phyloP scores from a whole-genome alignment of 2,113 vertebrate genomes.

The Pseudorasbora parva region DNA sequence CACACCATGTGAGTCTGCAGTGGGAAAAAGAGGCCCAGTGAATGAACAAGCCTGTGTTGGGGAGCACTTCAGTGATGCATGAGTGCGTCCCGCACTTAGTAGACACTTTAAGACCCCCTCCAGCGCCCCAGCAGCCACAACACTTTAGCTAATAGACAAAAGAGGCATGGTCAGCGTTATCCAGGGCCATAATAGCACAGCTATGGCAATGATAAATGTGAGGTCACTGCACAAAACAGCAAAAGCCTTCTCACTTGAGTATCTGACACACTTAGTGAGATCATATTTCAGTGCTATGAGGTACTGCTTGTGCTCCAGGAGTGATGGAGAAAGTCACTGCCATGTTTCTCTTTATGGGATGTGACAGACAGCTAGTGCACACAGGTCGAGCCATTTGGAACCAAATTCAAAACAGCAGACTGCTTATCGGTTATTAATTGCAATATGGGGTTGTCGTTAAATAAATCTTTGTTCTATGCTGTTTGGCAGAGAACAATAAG shows the following conservation, averaged over 20 bases:
- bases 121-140: conserved; percentile 65
- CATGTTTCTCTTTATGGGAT: conserved; percentile 10
- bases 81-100: conserved; percentile 67
- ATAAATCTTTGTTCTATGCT: conserved; percentile 1
- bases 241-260: conserved; percentile 55
- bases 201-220: conserved; percentile 76
- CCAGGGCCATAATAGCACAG: conserved; percentile 71
- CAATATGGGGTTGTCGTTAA: neutral
- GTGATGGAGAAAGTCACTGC: conserved; percentile 22
- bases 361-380: neutral
- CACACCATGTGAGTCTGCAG: neutral
- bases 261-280: conserved; percentile 40
- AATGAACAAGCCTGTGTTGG: conserved; percentile 36
- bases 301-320: neutral
- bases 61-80: conserved; percentile 39
- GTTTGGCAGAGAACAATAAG: neutral
- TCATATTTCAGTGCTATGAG: conserved; percentile 45
- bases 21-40: neutral
- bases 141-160: conserved; percentile 78
- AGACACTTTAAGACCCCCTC: conserved; percentile 66
- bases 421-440: conserved; percentile 2
- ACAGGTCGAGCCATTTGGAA: neutral
- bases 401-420: neutral
- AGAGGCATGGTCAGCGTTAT: conserved; percentile 77
- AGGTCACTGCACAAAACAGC: conserved; percentile 73